Percentiles rank a stretch among this genome's conserved stretches.
Evolutionary conservation across 2,797 vertebrate species (phyloP).

Genomic region (Gymnoscopelus braueri): DNA sequence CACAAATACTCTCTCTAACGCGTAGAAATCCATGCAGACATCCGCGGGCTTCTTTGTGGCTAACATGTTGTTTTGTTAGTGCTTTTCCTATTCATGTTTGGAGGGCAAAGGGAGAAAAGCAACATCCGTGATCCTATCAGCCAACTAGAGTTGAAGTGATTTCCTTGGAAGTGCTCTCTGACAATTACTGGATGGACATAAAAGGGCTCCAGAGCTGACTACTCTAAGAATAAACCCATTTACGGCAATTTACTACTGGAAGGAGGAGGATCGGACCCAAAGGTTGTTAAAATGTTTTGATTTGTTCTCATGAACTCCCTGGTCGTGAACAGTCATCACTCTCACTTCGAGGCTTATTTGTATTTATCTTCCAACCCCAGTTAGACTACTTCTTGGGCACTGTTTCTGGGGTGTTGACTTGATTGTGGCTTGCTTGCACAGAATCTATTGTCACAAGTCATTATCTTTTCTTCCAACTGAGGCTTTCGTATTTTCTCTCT

Average conservation of each 20-base stretch:
- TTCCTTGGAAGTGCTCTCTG: conserved; percentile 48
- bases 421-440: not conserved
- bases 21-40: not conserved
- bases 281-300: conserved; percentile 39
- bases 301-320: conserved; percentile 7
- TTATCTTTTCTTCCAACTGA: not conserved
- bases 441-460: not conserved
- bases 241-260: conserved; percentile 53
- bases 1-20: not conserved
- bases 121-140: conserved; percentile 54
- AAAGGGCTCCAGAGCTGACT: conserved; percentile 57
- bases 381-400: not conserved
- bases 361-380: conserved; percentile 38
- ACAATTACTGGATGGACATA: conserved; percentile 58
- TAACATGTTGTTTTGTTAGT: conserved; percentile 11
- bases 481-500: conserved; percentile 7
- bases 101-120: conserved; percentile 18
- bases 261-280: conserved; percentile 32
- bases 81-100: conserved; percentile 15
- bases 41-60: not conserved
- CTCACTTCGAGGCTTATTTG: conserved; percentile 12
- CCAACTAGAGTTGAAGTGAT: conserved; percentile 44
- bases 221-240: conserved; percentile 61
- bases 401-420: not conserved
- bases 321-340: conserved; percentile 5